Evolutionary conservation across 2,797 vertebrate genomes (phyloP), one percentile per base, ranked within the genome.

Genomic region (Coregonus suidteri): DNA sequence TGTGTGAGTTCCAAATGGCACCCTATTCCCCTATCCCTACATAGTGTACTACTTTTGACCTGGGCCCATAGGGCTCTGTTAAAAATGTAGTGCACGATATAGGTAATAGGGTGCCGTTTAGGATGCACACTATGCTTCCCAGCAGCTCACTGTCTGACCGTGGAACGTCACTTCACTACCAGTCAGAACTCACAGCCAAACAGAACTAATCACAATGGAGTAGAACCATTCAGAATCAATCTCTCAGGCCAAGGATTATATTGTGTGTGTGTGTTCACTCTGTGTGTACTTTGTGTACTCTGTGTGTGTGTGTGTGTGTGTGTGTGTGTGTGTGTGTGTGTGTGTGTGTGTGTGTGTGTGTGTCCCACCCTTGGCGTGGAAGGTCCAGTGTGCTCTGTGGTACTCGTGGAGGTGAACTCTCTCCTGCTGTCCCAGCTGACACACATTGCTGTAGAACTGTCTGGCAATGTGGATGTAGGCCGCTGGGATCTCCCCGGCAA

Each of bases 291-390:
- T 25, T 25, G 25, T 25, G 25, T 25, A 25, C 25, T 25, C 25
- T 25, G 25, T 25, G 25, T 25, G 25, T 25, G 25, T 25, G 25
- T 25, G 25, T 25, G 25, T 25, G 25, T 25, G 25, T 25, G 25
- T 25, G 25, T 25, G 25, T 25, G 25, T 25, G 25, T 25, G 25
- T 25, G 25, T 25, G 25, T 25, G 25, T 25, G 25, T 0, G 25
- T 25, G 25, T 25, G 25, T 25, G 25, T 25, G 16, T 67, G 62
- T 30, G 72, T 75, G 62, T 75, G 65, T 75, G 64, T 41, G 30
- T 0, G 0, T 1, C 93, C 75, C 80, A 98, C 98, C 98, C 96
- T 99, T 99, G 81, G 98, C 98, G 1, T 99, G 98, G 81, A 99
- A 99, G 0, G 97, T 99, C 98, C 98, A 99, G 80, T 94, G 93